Base-by-base conservation (phyloP, 2,113 vertebrate genomes). In the Cromileptes altivelis region DNA sequence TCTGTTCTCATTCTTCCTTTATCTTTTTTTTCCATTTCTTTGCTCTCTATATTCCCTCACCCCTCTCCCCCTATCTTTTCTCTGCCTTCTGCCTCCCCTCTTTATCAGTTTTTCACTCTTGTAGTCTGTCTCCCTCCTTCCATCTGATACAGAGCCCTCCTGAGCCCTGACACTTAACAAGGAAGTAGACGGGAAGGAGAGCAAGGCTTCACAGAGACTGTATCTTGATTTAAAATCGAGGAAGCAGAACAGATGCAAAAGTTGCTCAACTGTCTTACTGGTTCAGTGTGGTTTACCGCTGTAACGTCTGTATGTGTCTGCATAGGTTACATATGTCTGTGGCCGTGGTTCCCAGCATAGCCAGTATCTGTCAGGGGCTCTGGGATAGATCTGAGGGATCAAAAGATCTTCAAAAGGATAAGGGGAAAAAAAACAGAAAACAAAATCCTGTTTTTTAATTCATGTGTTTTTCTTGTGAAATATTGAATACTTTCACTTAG, bases 81-180 rank as follows among this genome's bases (percentile, higher is more conserved):
- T 37, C 17, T 6, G 13, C 56, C 37, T 33, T 40, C 57, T 45
- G 49, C 61, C 72, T 77, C 12, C 33, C 18, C 56, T 23, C 14
- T 61, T 79, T 58, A 72, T 84, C 45, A 63, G n/a, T 67, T 70
- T 55, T 75, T 78, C 4, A 14, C 37, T 56, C 77, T 27, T 55
- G 55, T 37, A 50, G 47, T 50, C 63, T 42, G 49, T 70, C 68
- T 69, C 42, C 21, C 27, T 64, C 49, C 40, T 21, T 37, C 49
- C 73, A 64, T 21, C 9, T 23, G 62, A 82, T 56, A 70, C 76
- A 17, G 33, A 70, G 19, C 40, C 71, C 55, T 23, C 49, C 60
- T 30, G 37, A 60, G 57, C 60, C 42, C 52, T 37, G 85, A 78
- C 42, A 74, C 62, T 30, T 30, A 3, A 19, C 4, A 42, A 64